A percentile compares a stretch with the other conserved stretches of the same genome.
Evolutionary conservation across 2,888 invertebrate genomes (phyloP).

Genomic region (Pollenia angustigena): DNA sequence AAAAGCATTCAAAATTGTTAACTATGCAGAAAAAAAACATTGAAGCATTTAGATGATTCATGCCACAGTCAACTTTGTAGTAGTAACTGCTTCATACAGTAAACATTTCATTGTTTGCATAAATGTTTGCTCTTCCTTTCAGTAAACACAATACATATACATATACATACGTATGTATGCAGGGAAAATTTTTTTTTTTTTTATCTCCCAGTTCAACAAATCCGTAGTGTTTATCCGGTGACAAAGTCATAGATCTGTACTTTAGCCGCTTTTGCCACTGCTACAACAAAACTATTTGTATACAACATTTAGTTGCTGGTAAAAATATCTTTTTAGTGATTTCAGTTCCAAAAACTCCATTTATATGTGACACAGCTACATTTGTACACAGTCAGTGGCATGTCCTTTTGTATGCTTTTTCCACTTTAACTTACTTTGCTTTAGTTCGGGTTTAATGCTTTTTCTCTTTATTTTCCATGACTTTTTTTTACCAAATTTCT

Average conservation of each 20-base stretch:
- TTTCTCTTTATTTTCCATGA: neutral
- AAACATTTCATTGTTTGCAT: conserved; percentile 5
- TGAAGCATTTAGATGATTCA: conserved; percentile 20
- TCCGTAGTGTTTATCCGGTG: conserved; percentile 48
- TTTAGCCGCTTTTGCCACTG: neutral
- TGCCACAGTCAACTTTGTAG: neutral
- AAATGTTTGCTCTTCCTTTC: conserved; percentile 26
- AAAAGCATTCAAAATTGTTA: conserved; percentile 4
- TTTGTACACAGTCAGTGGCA: conserved; percentile 27
- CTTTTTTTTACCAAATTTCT: conserved; percentile 9
- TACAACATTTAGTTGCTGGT: conserved; percentile 28
- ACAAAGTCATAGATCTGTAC: conserved; percentile 33
- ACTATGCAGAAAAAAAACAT: neutral
- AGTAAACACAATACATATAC: conserved; percentile 23
- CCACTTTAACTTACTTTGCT: neutral
- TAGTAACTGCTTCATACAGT: neutral
- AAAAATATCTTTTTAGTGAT: neutral
- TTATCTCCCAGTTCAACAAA: conserved; percentile 30
- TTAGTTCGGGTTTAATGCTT: neutral
- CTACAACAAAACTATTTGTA: conserved; percentile 11
- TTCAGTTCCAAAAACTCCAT: conserved; percentile 22
- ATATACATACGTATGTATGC: neutral
- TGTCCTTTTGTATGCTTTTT: conserved; percentile 12
- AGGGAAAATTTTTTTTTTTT: neutral
- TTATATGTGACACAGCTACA: conserved; percentile 57